A percentile compares a stretch with the other conserved stretches of the same genome.
phyloP scores from a whole-genome alignment of 2,113 vertebrate species.

The Percina caprodes region DNA sequence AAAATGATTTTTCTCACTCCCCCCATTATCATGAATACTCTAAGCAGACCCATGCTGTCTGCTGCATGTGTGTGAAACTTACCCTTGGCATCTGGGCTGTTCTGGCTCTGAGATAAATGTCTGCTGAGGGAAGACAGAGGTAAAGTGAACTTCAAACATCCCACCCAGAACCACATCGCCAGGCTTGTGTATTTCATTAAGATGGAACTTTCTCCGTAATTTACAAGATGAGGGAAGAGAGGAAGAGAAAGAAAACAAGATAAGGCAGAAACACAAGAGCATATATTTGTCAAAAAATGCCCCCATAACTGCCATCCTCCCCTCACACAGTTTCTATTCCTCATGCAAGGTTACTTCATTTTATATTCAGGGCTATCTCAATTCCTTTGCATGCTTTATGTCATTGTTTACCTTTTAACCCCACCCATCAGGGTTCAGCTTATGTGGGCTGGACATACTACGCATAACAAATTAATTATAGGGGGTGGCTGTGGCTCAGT shows the following conservation, averaged over 20 bases:
- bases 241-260: conserved; percentile 1
- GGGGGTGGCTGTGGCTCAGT: too few relatives aligned
- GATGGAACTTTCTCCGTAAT: conserved; percentile 34
- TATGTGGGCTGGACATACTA: background rate
- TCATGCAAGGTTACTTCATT: background rate
- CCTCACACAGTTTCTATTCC: background rate
- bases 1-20: background rate
- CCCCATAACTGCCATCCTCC: background rate
- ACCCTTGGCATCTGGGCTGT: conserved; percentile 43
- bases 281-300: background rate
- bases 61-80: background rate
- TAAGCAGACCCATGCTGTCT: background rate
- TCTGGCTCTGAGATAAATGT: conserved; percentile 35
- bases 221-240: conserved; percentile 26
- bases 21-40: background rate
- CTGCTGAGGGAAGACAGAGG: conserved; percentile 37
- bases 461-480: background rate
- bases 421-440: background rate
- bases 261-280: background rate
- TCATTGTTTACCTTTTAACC: background rate
- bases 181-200: conserved; percentile 39
- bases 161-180: conserved; percentile 53
- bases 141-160: conserved; percentile 52
- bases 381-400: conserved; percentile 3
- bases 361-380: conserved; percentile 1